These are phyloP conservation scores for Lophius americanus DNA, from an alignment of 2,797 vertebrate species.

Conservation along the genomic window DNA sequence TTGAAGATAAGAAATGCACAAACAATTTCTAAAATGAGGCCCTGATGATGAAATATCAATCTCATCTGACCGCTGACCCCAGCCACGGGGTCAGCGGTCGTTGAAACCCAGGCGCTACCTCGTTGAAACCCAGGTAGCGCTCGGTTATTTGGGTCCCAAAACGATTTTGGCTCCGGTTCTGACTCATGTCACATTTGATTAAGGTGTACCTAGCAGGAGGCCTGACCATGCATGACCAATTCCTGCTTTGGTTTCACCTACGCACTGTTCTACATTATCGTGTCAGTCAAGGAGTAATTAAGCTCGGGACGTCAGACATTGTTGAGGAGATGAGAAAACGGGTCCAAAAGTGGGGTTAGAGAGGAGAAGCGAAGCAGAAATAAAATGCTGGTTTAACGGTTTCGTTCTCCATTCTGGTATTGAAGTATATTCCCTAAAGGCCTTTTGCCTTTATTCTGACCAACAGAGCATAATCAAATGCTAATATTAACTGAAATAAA, in stretches of 20 bases:
- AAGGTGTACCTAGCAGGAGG: constrained; percentile 64
- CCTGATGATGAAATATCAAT: constrained; percentile 61
- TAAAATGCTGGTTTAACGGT: constrained; percentile 35
- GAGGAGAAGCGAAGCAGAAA: constrained; percentile 23
- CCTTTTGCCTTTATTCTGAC: constrained; percentile 3
- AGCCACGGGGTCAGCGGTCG: constrained; percentile 39
- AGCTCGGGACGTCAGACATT: constrained; percentile 55
- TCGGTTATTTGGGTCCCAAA: constrained; percentile 62
- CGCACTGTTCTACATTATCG: constrained; percentile 77
- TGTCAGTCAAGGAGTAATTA: constrained; percentile 75
- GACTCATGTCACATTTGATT: constrained; percentile 75
- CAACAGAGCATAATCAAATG: constrained; percentile 17
- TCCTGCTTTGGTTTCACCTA: constrained; percentile 75
- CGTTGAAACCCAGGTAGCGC: constrained; percentile 45
- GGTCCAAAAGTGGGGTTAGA: constrained; percentile 46
- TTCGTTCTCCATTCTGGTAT: constrained; percentile 7
- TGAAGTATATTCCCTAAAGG: not conserved
- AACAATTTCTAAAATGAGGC: constrained; percentile 47
- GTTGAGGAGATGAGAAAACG: constrained; percentile 69
- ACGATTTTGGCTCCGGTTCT: constrained; percentile 69
- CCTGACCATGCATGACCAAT: constrained; percentile 72
- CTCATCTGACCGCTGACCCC: constrained; percentile 55
- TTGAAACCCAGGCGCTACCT: constrained; percentile 50
- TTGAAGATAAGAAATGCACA: constrained; percentile 52
- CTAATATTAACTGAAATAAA: not conserved